Base-by-base conservation (phyloP, 2,113 vertebrate species). In the Phalacrocorax pelagicus region DNA sequence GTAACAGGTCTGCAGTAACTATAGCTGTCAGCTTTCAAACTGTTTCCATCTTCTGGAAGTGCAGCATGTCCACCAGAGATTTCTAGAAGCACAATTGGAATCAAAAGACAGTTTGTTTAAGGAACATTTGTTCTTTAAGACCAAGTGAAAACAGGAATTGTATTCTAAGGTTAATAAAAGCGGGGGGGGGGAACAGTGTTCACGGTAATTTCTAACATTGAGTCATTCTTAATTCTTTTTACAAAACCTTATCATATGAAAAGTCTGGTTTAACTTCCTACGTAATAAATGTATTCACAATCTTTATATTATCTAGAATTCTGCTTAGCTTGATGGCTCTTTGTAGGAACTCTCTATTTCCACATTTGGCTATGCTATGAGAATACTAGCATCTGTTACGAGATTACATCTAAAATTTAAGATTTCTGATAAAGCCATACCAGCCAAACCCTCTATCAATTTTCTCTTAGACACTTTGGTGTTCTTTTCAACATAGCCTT, bases 371-470 rank as follows among this genome's bases (percentile, higher is more conserved):
- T 92, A 9, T 78, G 58, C 55, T 92, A 23, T 32, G 30, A 67
- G 57, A 89, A 57, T 51, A 63, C 69, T 55, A 86, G 34, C 15
- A 19, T 92, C 77, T 91, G 15, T 62, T 78, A 49, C 1, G 40
- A 88, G 77, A 91, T 92, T 84, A 27, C 42, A 62, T 88, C 75
- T 94, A 78, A 62, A 78, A 70, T 66, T 77, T 74, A 71, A 96
- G 89, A 86, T 86, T 92, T 86, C 80, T 66, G 82, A 79, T 95
- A 75, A 86, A 86, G 23, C 26, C 47, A 52, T 94, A 59, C 24
- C 38, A 38, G 32, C 18, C 54, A 86, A 95, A 74, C n/a, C 22
- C 51, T 59, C 1, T 58, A 47, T 71, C 86, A 36, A 49, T 92
- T 93, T 94, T 81, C 38, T 79, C 30, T 78, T 54, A 62, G 42